Percentiles rank a stretch among this genome's conserved stretches.
These are phyloP conservation scores for Dicyrtomina minuta DNA, from an alignment of 2,888 invertebrate species.

Conservation along the genomic window DNA sequence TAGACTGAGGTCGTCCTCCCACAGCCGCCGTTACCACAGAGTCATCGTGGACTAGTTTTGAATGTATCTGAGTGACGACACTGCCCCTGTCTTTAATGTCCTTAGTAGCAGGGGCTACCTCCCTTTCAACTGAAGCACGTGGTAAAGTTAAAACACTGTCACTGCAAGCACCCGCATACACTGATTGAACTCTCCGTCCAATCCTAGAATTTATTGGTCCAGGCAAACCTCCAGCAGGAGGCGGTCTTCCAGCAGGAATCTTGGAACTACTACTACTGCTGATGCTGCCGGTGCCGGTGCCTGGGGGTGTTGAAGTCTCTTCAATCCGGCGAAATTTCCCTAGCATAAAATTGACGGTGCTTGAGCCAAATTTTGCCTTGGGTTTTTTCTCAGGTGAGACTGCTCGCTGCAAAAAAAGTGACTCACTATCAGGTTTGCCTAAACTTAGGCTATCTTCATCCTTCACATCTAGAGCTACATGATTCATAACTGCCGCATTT, in stretches of 20 bases:
- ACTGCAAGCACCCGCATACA: slow-evolving; percentile 53
- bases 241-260: slow-evolving; percentile 46
- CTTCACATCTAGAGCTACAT: background rate
- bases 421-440: slow-evolving; percentile 38
- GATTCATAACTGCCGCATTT: background rate
- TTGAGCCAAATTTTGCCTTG: slow-evolving; percentile 55
- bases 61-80: too few species aligned
- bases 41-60: too few species aligned
- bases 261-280: slow-evolving; percentile 11
- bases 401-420: slow-evolving; percentile 47
- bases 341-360: slow-evolving; percentile 73
- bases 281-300: too few species aligned
- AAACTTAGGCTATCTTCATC: background rate
- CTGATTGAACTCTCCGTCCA: slow-evolving; percentile 52
- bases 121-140: too few species aligned
- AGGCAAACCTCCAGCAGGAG: slow-evolving; percentile 25
- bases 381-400: slow-evolving; percentile 50
- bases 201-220: slow-evolving; percentile 13
- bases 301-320: slow-evolving; percentile 39
- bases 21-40: background rate
- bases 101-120: too few species aligned
- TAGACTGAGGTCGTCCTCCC: background rate
- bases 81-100: too few species aligned
- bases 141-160: slow-evolving; percentile 52
- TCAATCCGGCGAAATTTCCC: slow-evolving; percentile 70